Evolutionary conservation across 2,888 invertebrate genomes (phyloP), one percentile per base, ranked within the genome.

Genomic region (Chrysopilus asiliformis): DNA sequence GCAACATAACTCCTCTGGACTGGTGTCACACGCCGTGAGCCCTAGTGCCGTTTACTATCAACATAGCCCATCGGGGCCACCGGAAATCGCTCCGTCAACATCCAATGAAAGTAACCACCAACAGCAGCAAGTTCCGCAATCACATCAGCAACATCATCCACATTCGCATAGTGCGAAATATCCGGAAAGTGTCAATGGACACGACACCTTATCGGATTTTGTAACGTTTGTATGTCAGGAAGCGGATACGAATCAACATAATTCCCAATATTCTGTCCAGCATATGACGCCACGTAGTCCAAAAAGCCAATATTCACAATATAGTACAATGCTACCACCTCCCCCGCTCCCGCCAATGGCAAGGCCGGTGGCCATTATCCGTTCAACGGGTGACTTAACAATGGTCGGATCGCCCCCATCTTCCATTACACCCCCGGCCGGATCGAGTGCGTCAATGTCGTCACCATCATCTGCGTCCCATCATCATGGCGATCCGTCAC

Each of bases 201-300:
- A 86, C 56, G 93, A 94, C 61, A 87, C 87, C 0, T 76, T 94
- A 45, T 85, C 90, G 3, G 94, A 95, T 65, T 94, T 94, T 64
- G 94, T 94, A 45, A 91, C 93, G 29, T 87, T 94, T 56, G 94
- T 94, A 35, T 94, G 94, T 58, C 93, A 93, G 65, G 94, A 94
- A 64, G 83, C 85, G 19, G 79, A 85, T 49, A 77, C 77, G 43
- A 78, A 77, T 41, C 72, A 74, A 52, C 80, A 80, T 62, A 74
- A 76, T 55, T 67, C 79, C 4, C 53, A 53, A 15, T 52, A 52
- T 42, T 52, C 52, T 37, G 41, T 53, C 18, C 53, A 52, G 17
- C 51, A 52, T 32, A 44, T 43, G 5, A 18, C 7, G 3, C 47
- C 45, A 51, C 67, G 80, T 49, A 79, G 77, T 65, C 76, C 79